Evolutionary conservation across 2,888 invertebrate species (phyloP).

Genomic region (Halictus quadricinctus): DNA sequence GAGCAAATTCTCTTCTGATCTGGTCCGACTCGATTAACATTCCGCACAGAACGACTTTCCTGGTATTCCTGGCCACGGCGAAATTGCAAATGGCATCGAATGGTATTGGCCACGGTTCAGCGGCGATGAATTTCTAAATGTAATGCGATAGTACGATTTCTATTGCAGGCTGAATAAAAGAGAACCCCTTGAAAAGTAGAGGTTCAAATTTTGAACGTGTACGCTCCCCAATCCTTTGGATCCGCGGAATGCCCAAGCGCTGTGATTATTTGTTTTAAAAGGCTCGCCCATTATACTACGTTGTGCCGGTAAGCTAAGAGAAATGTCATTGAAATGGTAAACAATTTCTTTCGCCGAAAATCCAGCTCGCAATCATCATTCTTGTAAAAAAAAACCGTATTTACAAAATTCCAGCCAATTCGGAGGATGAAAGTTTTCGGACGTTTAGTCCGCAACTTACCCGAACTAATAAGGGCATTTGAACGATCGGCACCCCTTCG

Average conservation of each 20-base stretch:
- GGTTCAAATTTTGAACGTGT: too few relatives aligned
- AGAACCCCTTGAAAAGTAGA: neutral
- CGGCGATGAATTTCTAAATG: constrained; percentile 83
- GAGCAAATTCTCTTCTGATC: constrained; percentile 85
- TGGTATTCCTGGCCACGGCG: constrained; percentile 81
- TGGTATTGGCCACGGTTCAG: constrained; percentile 78
- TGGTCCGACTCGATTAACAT: constrained; percentile 83
- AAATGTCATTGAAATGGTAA: neutral
- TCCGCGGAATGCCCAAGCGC: too few relatives aligned
- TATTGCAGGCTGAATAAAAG: neutral
- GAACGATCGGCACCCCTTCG: constrained; percentile 84
- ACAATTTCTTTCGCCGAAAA: too few relatives aligned
- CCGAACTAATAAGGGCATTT: constrained; percentile 87
- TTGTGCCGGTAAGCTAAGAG: too few relatives aligned
- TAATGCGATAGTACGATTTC: neutral
- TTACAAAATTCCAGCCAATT: neutral
- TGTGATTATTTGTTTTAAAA: too few relatives aligned
- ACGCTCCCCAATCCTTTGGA: too few relatives aligned
- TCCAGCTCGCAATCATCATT: too few relatives aligned
- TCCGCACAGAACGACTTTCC: constrained; percentile 85
- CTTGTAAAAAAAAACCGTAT: neutral
- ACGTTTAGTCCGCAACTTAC: constrained; percentile 76
- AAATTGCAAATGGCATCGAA: constrained; percentile 83
- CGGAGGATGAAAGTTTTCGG: too few relatives aligned
- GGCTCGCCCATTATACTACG: too few relatives aligned